These are phyloP conservation scores for Heliocidaris erythrogramma DNA, from an alignment of 35 echinoderm and acorn worm species.

Conservation along the genomic window DNA sequence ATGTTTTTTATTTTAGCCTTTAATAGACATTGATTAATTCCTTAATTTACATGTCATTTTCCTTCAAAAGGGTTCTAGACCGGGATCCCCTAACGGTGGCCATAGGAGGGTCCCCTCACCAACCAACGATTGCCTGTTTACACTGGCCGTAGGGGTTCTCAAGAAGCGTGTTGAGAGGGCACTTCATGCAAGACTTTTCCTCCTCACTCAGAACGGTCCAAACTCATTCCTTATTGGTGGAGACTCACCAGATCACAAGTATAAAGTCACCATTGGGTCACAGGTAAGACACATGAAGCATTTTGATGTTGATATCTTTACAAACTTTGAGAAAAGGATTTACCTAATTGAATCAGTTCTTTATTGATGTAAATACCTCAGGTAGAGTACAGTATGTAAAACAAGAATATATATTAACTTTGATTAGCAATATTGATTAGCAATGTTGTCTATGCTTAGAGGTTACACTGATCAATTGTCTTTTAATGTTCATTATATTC, in stretches of 20 bases:
- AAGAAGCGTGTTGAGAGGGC: conserved; percentile 93
- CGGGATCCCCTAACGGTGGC: conserved; percentile 40
- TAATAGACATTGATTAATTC: too few species aligned
- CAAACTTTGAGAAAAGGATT: not conserved
- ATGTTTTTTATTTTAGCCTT: too few species aligned
- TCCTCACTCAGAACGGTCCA: conserved; percentile 89
- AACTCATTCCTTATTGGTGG: conserved; percentile 95
- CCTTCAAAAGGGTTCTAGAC: conserved; percentile 30
- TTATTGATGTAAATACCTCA: too few species aligned
- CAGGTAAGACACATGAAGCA: conserved; percentile 65
- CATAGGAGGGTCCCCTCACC: conserved; percentile 80
- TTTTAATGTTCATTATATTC: too few species aligned
- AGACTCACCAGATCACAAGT: conserved; percentile 90
- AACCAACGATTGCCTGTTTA: conserved; percentile 56
- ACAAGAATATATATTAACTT: too few species aligned
- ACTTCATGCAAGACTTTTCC: conserved; percentile 82
- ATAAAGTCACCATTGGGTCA: conserved; percentile 90
- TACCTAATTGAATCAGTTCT: too few species aligned
- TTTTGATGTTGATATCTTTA: not conserved
- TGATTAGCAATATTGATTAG: too few species aligned
- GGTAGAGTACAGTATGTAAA: too few species aligned
- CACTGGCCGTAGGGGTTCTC: conserved; percentile 73
- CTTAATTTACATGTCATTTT: not conserved
- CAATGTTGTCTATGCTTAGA: too few species aligned
- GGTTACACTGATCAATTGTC: too few species aligned